Evolutionary conservation across 1,140 invertebrate species (phyloP).

Genomic region (Orussus abietinus): DNA sequence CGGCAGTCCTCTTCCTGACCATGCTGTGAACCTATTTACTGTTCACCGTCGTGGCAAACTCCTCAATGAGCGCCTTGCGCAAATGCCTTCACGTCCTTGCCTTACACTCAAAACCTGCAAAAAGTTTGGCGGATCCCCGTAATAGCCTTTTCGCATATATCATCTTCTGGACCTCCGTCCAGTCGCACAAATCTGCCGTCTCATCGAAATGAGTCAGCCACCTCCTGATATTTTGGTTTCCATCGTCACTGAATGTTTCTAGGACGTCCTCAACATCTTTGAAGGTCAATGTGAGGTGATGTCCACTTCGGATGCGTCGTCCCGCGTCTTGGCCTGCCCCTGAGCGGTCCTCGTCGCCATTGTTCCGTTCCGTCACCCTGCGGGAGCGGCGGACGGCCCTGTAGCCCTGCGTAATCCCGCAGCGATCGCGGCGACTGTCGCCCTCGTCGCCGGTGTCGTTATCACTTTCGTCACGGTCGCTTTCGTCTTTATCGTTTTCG

Average conservation of each 20-base stretch:
- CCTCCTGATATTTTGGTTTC: conserved; percentile 11
- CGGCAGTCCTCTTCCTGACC: conserved; percentile 17
- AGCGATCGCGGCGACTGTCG: too few species aligned
- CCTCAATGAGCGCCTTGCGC: conserved; percentile 16
- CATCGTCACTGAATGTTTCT: conserved; percentile 21
- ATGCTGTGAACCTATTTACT: conserved; percentile 16
- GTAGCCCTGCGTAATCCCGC: too few species aligned
- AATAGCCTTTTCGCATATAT: conserved; percentile 23
- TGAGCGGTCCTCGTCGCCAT: too few species aligned
- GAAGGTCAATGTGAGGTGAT: too few species aligned
- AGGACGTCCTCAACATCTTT: conserved; percentile 22
- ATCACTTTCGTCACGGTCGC: too few species aligned
- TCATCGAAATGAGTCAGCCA: conserved; percentile 28
- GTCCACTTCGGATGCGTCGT: too few species aligned
- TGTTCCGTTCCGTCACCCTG: too few species aligned
- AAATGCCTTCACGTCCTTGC: conserved; percentile 20
- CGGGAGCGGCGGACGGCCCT: too few species aligned
- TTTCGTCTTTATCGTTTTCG: too few species aligned
- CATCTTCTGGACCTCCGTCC: conserved; percentile 20
- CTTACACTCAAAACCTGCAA: conserved; percentile 18
- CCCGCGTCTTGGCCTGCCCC: too few species aligned
- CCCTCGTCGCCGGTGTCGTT: too few species aligned
- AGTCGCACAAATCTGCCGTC: conserved; percentile 20
- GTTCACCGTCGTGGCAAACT: conserved; percentile 18
- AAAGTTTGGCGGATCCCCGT: conserved; percentile 22